Conservation (phyloP, 1,140 invertebrate species). For the Bombyx mori region ASM3026992v2 NC_085110.1:3775001-3775500, state of each 20-base stretch:
- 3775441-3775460: too few relatives aligned
- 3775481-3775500: neutral
- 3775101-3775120: conserved; percentile 90
- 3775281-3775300: neutral
- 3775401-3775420: too few relatives aligned
- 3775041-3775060: conserved; percentile 96
- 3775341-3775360: too few relatives aligned
- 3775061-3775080: conserved; percentile 94
- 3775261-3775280: conserved; percentile 86
- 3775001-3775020: conserved; percentile 96
- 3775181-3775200: conserved; percentile 97
- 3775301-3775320: too few relatives aligned
- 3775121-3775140: conserved; percentile 84
- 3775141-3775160: conserved; percentile 97
- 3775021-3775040: conserved; percentile 97
- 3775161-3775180: conserved; percentile 96
- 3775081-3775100: conserved; percentile 94
- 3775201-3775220: conserved; percentile 97
- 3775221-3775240: conserved; percentile 99
- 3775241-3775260: conserved; percentile 99
- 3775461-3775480: too few relatives aligned
- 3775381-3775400: too few relatives aligned
- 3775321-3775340: too few relatives aligned
- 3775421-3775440: too few relatives aligned
- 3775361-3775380: too few relatives aligned